Evolutionary conservation across 2,888 invertebrate species (phyloP).

Genomic region (Listrodromus nycthemerus): DNA sequence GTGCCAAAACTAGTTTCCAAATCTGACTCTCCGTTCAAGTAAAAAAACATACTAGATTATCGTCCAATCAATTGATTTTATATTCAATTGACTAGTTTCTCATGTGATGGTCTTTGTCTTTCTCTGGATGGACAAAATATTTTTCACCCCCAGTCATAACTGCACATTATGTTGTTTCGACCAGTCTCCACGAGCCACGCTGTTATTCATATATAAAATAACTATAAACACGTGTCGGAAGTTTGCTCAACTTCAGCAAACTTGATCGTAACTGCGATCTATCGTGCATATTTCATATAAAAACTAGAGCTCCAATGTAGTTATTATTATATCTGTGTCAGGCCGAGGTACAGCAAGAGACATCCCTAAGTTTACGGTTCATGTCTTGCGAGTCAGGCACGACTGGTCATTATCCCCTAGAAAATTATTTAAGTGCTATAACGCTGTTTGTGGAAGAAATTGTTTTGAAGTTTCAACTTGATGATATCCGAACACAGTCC

Average conservation of each 20-base stretch:
- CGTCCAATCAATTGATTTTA: no score
- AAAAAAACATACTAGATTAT: no score
- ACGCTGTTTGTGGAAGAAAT: constrained; percentile 37
- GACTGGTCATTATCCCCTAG: constrained; percentile 31
- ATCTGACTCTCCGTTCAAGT: no score
- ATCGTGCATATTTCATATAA: background rate
- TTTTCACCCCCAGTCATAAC: background rate
- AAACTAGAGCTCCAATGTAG: background rate
- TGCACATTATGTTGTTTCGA: background rate
- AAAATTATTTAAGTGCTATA: constrained; percentile 2
- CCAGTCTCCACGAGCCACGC: no score
- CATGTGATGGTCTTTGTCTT: background rate
- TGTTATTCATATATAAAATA: background rate
- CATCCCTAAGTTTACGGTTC: background rate
- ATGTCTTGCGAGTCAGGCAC: constrained; percentile 30
- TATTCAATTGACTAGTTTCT: no score
- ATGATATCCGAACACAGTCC: constrained; percentile 51
- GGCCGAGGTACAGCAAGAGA: background rate
- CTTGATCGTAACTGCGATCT: background rate
- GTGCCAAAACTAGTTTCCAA: no score
- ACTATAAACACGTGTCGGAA: background rate
- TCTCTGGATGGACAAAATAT: background rate
- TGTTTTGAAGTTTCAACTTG: constrained; percentile 44
- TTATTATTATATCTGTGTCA: background rate
- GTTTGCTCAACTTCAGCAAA: background rate